Conservation (phyloP, 1,140 invertebrate species). For the Pogonognathellus flavescens region DNA sequence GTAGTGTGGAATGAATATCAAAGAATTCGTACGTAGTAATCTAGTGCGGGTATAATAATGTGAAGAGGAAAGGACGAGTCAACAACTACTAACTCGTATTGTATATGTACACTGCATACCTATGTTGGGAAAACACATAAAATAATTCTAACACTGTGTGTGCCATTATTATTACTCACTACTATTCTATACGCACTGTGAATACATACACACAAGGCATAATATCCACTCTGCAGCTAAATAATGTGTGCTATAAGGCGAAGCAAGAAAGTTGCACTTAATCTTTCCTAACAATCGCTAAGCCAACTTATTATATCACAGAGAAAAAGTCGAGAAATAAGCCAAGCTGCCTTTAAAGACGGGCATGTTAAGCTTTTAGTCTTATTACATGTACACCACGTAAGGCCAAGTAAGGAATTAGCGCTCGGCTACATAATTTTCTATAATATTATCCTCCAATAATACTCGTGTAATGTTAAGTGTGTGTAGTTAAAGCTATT, state of each 20-base stretch:
- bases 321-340: too few species aligned
- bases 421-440: too few species aligned
- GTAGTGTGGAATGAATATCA: background rate
- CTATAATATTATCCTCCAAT: too few species aligned
- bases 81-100: conserved; percentile 18
- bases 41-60: conserved; percentile 1
- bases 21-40: conserved; percentile 6
- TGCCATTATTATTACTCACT: background rate
- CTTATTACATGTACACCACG: too few species aligned
- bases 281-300: background rate
- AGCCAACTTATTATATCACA: background rate
- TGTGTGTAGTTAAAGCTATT: too few species aligned
- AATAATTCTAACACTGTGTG: background rate
- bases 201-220: background rate
- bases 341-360: too few species aligned
- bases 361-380: too few species aligned
- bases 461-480: too few species aligned
- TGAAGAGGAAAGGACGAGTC: conserved; percentile 24
- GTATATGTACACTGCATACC: too few species aligned
- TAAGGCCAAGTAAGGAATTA: too few species aligned
- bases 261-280: background rate
- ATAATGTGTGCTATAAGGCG: background rate
- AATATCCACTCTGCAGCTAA: background rate
- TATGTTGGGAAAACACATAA: background rate
- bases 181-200: background rate